phyloP scores from a whole-genome alignment of 1,140 invertebrate genomes.

The Danaus plexippus region DNA sequence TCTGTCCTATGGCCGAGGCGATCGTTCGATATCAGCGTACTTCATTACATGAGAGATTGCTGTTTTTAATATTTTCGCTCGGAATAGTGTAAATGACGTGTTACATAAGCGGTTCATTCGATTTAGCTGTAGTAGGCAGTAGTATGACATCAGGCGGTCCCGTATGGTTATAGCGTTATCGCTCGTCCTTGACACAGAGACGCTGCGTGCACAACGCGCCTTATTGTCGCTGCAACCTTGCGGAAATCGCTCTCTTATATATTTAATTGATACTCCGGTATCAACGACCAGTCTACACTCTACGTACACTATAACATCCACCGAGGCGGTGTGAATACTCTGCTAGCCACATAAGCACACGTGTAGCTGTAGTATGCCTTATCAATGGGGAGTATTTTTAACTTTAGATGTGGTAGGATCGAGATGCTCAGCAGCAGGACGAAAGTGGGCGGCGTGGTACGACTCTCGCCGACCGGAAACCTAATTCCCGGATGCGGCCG shows the following conservation, averaged over 20 bases:
- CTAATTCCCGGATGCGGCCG: slow-evolving; percentile 69
- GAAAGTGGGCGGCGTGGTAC: slow-evolving; percentile 59
- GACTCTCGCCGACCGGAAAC: slow-evolving; percentile 66
- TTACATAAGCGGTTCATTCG: not conserved
- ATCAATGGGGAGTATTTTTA: not conserved
- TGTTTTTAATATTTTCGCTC: no score
- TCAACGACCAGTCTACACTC: slow-evolving; percentile 20
- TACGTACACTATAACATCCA: no score
- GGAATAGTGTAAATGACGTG: no score
- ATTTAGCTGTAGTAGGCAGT: slow-evolving; percentile 10
- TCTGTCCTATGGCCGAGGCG: no score
- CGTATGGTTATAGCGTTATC: slow-evolving; percentile 52
- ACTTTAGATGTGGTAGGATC: not conserved
- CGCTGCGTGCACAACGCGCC: slow-evolving; percentile 55
- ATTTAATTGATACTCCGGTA: slow-evolving; percentile 44
- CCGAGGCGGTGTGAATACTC: no score
- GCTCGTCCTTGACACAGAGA: slow-evolving; percentile 68
- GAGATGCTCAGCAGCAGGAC: slow-evolving; percentile 38
- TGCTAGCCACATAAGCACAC: no score
- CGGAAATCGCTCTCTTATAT: slow-evolving; percentile 37
- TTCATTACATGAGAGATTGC: no score
- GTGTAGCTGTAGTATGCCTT: not conserved
- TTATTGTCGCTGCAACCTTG: slow-evolving; percentile 65
- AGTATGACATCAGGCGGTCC: slow-evolving; percentile 18
- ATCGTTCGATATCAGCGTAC: no score